phyloP scores from a whole-genome alignment of 2,797 vertebrate genomes.

The Sebastolobus altivelis region DNA sequence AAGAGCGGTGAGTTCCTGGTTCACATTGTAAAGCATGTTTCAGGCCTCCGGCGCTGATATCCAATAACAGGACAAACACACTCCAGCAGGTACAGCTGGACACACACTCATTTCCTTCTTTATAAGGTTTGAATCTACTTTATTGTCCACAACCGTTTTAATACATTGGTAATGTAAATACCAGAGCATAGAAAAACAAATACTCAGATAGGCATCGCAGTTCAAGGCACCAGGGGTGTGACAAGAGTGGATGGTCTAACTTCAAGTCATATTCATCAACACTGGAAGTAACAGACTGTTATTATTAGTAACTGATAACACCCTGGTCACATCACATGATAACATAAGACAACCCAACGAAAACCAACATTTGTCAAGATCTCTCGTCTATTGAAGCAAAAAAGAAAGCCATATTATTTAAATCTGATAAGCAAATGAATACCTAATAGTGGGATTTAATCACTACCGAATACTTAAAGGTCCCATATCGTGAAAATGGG shows the following conservation, averaged over 20 bases:
- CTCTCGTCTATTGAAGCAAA: background rate
- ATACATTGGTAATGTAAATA: constrained; percentile 13
- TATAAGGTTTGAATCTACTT: background rate
- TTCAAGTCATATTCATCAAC: background rate
- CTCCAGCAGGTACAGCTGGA: background rate
- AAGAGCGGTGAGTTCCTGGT: background rate
- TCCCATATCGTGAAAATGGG: too few species aligned
- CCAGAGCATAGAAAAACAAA: constrained; percentile 32
- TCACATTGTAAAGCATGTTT: background rate
- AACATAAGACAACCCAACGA: background rate
- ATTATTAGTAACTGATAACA: background rate
- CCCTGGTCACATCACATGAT: background rate
- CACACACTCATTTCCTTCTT: constrained; percentile 3
- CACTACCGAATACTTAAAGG: background rate
- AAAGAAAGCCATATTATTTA: background rate
- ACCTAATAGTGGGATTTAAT: background rate
- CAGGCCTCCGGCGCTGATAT: background rate
- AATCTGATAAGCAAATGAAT: background rate
- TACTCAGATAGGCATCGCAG: constrained; percentile 36
- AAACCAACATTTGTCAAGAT: background rate
- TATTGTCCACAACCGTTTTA: constrained; percentile 18
- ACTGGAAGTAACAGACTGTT: background rate
- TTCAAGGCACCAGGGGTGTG: constrained; percentile 71
- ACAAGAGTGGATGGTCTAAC: constrained; percentile 26
- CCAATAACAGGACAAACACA: background rate